A percentile compares a stretch with the other conserved stretches of the same genome.
Evolutionary conservation across 1,140 invertebrate species (phyloP).

Genomic region (Papilio aristodemus): DNA sequence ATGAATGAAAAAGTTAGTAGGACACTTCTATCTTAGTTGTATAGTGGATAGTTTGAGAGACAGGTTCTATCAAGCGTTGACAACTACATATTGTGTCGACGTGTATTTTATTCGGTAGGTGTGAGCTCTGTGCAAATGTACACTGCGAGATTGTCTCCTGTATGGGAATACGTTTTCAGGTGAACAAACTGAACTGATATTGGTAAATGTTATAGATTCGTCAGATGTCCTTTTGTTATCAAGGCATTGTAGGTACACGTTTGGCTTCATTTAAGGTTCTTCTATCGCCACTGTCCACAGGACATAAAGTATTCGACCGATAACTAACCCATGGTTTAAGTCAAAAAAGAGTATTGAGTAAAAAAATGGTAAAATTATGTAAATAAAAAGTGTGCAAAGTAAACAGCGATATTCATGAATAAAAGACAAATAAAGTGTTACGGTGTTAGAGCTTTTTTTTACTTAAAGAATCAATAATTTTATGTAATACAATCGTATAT

Average conservation of each 20-base stretch:
- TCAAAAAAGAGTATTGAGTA: no score
- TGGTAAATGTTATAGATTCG: constrained; percentile 24
- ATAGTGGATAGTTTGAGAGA: constrained; percentile 74
- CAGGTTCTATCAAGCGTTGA: constrained; percentile 76
- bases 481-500: no score
- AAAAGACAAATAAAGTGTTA: no score
- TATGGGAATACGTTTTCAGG: constrained; percentile 37
- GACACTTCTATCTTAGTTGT: constrained; percentile 27
- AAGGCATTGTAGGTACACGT: background rate
- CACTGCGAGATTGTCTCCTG: constrained; percentile 56
- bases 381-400: no score
- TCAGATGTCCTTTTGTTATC: constrained; percentile 17
- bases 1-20: constrained; percentile 2
- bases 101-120: constrained; percentile 69
- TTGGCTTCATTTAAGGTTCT: no score
- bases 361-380: no score
- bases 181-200: constrained; percentile 28
- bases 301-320: no score
- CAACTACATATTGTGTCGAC: constrained; percentile 73
- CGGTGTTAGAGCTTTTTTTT: no score
- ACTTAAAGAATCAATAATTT: no score
- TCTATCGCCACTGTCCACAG: no score
- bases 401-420: no score
- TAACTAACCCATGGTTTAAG: no score
- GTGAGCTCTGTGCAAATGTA: constrained; percentile 66